Evolutionary conservation across 2,888 invertebrate genomes (phyloP), one percentile per base, ranked within the genome.

Genomic region (Baronia brevicornis): DNA sequence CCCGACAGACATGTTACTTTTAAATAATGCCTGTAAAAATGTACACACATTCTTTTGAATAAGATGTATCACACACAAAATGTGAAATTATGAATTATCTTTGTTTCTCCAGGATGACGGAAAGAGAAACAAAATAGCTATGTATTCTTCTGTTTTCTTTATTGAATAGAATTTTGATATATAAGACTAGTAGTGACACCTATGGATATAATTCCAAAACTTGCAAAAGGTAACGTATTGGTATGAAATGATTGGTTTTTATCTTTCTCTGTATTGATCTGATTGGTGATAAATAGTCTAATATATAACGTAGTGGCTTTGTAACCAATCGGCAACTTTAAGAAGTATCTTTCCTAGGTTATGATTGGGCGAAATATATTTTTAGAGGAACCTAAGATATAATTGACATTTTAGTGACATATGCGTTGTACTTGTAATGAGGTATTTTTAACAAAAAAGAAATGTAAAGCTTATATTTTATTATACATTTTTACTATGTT

Each of bases 91-190:
- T 43, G 41, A 34, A 39, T 43, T 33, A 35, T 38, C 39, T 29
- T 36, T 44, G 43, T 46, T 48, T 47, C 42, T 39, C 42, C 49
- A 22, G 21, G 41, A 43, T 51, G 44, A 41, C 45, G 48, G 54
- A 51, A 62, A 58, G 55, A 53, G 62, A 69, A 57, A 60, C 53
- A 66, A 62, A 65, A 58, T 45, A 38, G 30, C 39, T 48, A 48
- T 38, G 30, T 37, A 22, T 39, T 39, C 35, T 43, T 42, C 36
- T 40, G 41, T 43, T 46, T 44, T 46, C 37, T 44, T 37, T 69
- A 72, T 72, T 67, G 68, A 68, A 65, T 72, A n/a, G n/a, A n/a
- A 73, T 72, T 60, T 52, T 52, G 60, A 60, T 61, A 57, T 60
- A 51, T 38, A 46, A 30, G 23, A 18, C 55, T 20, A 24, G 55